Percentiles rank a stretch among this genome's conserved stretches.
Evolutionary conservation across 2,113 vertebrate species (phyloP).

Genomic region (Acanthisitta chloris): DNA sequence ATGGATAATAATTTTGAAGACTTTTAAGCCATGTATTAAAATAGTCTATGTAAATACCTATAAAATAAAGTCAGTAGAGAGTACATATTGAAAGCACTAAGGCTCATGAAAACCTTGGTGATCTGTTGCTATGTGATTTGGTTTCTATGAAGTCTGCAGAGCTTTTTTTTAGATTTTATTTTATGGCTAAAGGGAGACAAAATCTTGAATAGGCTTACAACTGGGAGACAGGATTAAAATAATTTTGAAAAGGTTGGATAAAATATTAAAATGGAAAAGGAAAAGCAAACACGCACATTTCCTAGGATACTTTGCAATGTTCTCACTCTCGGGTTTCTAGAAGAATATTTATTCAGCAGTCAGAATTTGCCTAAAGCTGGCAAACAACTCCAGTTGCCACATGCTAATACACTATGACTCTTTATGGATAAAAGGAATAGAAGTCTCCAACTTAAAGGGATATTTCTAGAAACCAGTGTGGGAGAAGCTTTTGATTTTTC

Average conservation of each 20-base stretch:
- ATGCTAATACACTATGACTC: neutral
- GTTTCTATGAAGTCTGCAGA: neutral
- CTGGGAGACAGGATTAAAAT: neutral
- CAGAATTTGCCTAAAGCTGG: neutral
- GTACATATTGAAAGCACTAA: neutral
- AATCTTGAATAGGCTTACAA: slow-evolving; percentile 1
- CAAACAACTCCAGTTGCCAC: neutral
- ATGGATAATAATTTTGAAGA: neutral
- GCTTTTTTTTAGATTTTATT: neutral
- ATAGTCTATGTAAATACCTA: slow-evolving; percentile 1
- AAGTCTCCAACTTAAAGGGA: neutral
- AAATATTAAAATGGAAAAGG: neutral
- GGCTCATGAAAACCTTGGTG: neutral
- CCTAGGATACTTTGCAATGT: neutral
- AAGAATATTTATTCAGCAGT: neutral
- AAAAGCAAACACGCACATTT: neutral
- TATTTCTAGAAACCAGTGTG: neutral
- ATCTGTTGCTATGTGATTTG: slow-evolving; percentile 39
- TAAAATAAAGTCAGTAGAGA: neutral
- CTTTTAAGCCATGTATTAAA: neutral
- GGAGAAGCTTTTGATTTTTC: neutral
- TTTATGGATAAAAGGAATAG: neutral
- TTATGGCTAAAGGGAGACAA: neutral
- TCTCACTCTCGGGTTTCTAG: neutral
- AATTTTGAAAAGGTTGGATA: neutral